Conservation (phyloP, 2,113 vertebrate species). For the Bubo bubo region DNA sequence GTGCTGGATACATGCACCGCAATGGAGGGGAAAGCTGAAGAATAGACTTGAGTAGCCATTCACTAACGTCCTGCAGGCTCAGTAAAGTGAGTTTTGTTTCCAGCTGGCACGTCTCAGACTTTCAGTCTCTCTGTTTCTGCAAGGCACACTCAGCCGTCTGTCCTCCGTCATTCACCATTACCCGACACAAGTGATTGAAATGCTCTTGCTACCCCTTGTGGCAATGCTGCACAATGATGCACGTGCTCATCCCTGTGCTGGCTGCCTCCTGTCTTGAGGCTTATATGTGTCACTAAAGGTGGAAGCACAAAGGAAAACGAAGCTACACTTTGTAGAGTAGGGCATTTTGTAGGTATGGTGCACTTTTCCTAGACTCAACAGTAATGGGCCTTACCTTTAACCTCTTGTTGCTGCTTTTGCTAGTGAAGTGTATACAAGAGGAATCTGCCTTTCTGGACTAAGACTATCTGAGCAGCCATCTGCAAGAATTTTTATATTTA, state of each 20-base stretch:
- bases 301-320: not conserved
- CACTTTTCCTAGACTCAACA: not conserved
- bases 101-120: not conserved
- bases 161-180: fast-evolving
- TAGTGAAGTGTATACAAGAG: not conserved
- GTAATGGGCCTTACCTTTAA: not conserved
- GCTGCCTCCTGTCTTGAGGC: not conserved
- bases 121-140: not conserved
- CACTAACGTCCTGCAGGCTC: not conserved
- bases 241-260: not conserved
- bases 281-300: not conserved
- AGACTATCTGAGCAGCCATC: not conserved
- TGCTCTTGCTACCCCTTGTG: slow-evolving; percentile 69
- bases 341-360: not conserved
- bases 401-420: not conserved
- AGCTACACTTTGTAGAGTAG: not conserved
- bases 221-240: not conserved
- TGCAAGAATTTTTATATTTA: not conserved
- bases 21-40: not conserved
- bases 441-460: not conserved
- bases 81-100: not conserved
- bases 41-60: not conserved
- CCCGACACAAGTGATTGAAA: not conserved
- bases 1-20: not conserved
- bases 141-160: not conserved